A percentile compares a stretch with the other conserved stretches of the same genome.
Conservation (phyloP, 2,888 invertebrate genomes). For the Kryphioiulus occultus region DNA sequence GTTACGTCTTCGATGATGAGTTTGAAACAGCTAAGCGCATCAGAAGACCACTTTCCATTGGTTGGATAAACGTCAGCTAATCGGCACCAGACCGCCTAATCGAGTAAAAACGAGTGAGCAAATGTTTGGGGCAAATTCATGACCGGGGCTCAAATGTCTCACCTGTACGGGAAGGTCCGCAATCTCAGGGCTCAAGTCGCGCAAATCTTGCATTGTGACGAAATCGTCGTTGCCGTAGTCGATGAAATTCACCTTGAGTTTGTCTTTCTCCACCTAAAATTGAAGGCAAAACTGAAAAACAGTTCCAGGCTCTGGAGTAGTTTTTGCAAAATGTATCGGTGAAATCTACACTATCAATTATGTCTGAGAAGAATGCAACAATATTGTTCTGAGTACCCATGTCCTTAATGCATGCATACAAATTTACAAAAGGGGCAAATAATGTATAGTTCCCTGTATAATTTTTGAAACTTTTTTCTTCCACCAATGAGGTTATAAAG, state of each 20-base stretch:
- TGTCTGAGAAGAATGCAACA: no score
- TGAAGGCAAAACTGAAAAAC: no score
- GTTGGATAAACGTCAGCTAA: not conserved
- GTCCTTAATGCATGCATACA: no score
- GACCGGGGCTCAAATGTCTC: not conserved
- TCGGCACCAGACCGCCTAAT: conserved; percentile 4
- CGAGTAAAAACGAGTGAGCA: not conserved
- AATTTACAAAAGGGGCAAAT: no score
- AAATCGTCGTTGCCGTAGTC: conserved; percentile 29
- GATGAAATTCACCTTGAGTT: not conserved
- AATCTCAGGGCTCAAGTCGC: not conserved
- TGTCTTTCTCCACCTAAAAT: not conserved
- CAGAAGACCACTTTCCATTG: not conserved
- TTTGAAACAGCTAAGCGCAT: not conserved
- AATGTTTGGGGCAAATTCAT: not conserved
- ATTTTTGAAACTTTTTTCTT: not conserved
- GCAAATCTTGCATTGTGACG: not conserved
- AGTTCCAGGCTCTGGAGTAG: no score
- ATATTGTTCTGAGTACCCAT: no score
- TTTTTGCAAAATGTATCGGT: not conserved
- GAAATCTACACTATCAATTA: not conserved
- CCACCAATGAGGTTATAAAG: not conserved
- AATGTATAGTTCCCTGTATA: no score
- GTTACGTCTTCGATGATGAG: not conserved
- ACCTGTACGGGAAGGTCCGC: conserved; percentile 18